Base-by-base conservation (phyloP, 2,797 vertebrate species). In the Lagodon rhomboides region DNA sequence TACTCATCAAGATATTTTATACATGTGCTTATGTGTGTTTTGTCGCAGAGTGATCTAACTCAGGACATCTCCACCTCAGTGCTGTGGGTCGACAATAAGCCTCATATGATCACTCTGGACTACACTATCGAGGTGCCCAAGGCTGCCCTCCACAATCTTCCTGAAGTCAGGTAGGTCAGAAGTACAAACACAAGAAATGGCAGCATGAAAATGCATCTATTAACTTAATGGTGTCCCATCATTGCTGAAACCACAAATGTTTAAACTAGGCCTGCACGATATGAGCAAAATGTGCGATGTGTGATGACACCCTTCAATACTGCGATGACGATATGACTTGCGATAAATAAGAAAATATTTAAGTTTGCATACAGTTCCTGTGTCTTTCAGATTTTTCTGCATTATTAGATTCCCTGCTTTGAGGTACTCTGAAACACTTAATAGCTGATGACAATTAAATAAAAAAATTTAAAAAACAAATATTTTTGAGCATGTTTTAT, bases 61-160 rank as follows among this genome's bases (percentile, higher is more conserved):
- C 97, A 97, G 92, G 97, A 99, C 88, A 98, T 99, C 89, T 95
- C 95, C 20, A 99, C 98, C 0, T 99, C 98, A 0, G 97, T 99
- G 83, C 94, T 99, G 85, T 97, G 96, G 88, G 97, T 99, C 11
- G 95, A 99, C 93, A 99, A 93, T 86, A 99, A 97, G 63, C 96
- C 97, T 0, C 97, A 97, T 73, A 99, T 99, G 98, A 97, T 99
- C 85, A 99, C 98, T 3, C 92, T 99, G 92, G 98, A 99, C 92
- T 99, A 99, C 90, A 98, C 98, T 0, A 95, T 99, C 82, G 95
- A 97, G 9, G 91, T 98, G 0, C 97, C 97, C 0, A 92, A 93
- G 0, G 67, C 75, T 0, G 80, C 88, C 25, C 64, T 25, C 0
- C 91, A 95, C 2, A 92, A 88, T 2, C 76, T 85, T 60, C 93